Conservation (phyloP, 2,797 vertebrate genomes). For the Hipposideros larvatus region DNA sequence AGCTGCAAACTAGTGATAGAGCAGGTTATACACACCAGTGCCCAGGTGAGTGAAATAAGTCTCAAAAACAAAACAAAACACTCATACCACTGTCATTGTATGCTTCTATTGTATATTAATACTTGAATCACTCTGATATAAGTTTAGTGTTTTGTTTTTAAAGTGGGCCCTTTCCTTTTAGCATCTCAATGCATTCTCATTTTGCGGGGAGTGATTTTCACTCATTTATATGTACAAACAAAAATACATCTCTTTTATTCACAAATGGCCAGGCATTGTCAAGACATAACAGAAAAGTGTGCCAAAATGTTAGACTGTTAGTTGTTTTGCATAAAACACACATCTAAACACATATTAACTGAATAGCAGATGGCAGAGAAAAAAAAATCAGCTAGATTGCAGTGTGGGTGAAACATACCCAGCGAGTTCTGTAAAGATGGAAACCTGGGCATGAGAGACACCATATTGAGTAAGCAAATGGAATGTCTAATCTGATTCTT, state of each 20-base stretch:
- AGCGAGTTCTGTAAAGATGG: slow-evolving; percentile 70
- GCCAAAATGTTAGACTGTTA: slow-evolving; percentile 65
- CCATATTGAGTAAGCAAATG: slow-evolving; percentile 70
- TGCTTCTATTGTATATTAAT: slow-evolving; percentile 1
- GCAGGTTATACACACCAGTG: neutral
- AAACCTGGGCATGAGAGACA: slow-evolving; percentile 71
- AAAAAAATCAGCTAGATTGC: slow-evolving; percentile 67
- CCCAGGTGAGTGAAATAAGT: neutral
- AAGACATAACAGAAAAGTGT: slow-evolving; percentile 56
- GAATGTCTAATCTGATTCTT: slow-evolving; percentile 64
- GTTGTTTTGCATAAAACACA: slow-evolving; percentile 73
- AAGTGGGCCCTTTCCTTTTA: neutral
- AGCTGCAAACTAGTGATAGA: neutral
- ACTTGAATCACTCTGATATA: neutral
- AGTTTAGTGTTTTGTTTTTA: neutral
- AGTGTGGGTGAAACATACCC: slow-evolving; percentile 66
- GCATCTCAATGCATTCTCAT: slow-evolving; percentile 4
- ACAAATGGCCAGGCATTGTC: slow-evolving; percentile 58
- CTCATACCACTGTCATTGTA: neutral
- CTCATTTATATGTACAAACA: slow-evolving; percentile 9
- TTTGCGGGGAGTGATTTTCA: slow-evolving; percentile 33
- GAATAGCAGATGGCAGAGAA: slow-evolving; percentile 75
- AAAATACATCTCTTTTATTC: slow-evolving; percentile 41
- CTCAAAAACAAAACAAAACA: neutral
- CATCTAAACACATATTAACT: slow-evolving; percentile 65